These are phyloP conservation scores for Actinia tenebrosa DNA, from an alignment of 64 coral and sea anemone species.

Conservation along the genomic window DNA sequence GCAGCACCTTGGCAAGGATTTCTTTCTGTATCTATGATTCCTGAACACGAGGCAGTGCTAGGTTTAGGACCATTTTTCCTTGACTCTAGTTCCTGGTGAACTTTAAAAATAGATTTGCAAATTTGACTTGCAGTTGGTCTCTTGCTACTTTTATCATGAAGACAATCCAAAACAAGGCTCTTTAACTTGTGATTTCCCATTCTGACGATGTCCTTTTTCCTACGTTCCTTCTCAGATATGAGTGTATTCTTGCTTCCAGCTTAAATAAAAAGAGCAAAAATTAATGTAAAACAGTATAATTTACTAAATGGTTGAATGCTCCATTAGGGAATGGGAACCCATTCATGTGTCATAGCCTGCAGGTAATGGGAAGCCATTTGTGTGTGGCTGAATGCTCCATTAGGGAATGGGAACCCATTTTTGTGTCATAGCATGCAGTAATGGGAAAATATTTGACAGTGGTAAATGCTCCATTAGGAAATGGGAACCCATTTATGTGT, in stretches of 20 bases:
- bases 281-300: neutral
- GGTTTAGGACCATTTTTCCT: neutral
- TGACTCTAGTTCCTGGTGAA: neutral
- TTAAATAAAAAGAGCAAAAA: neutral
- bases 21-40: neutral
- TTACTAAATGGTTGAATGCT: neutral
- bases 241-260: constrained; percentile 16
- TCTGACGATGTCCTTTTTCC: constrained; percentile 35
- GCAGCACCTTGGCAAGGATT: neutral
- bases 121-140: constrained; percentile 38
- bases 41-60: neutral
- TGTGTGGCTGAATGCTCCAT: neutral
- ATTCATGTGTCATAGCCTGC: too few relatives aligned
- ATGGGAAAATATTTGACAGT: neutral
- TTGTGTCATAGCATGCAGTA: neutral
- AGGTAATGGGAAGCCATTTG: neutral
- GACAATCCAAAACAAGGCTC: constrained; percentile 24
- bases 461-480: neutral
- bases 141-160: constrained; percentile 29
- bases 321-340: neutral
- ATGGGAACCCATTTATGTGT: neutral
- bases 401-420: neutral
- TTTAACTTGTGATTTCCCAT: constrained; percentile 54
- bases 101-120: constrained; percentile 15
- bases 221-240: constrained; percentile 32